These are phyloP conservation scores for Manis crassicaudata DNA, from an alignment of 2,797 vertebrate genomes.

Conservation along the genomic window DNA sequence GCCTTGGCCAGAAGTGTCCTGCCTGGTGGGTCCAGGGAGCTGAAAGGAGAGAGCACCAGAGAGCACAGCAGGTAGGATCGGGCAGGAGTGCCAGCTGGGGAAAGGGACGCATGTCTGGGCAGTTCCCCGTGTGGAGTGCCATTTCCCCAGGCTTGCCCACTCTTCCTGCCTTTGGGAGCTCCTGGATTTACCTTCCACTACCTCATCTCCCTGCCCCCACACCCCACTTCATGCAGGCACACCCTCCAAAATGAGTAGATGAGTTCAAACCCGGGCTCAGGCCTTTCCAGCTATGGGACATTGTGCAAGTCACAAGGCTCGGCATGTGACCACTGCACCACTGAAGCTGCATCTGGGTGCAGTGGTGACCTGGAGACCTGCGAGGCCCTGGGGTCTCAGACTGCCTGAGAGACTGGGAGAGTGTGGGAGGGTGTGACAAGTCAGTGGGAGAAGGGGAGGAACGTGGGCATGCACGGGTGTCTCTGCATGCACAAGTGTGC, in stretches of 20 bases:
- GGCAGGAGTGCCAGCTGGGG: background rate
- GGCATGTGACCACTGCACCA: background rate
- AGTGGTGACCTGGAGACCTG: background rate
- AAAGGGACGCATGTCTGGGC: too few species aligned
- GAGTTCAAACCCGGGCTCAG: background rate
- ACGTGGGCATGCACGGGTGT: too few species aligned
- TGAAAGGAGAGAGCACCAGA: background rate
- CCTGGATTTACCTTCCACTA: background rate
- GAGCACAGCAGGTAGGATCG: background rate
- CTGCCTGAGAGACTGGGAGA: background rate
- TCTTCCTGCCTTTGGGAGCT: background rate
- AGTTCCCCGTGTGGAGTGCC: background rate
- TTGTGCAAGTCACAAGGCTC: background rate
- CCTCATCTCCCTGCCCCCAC: background rate
- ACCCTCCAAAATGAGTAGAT: background rate
- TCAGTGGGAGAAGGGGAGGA: background rate
- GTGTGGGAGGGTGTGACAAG: fast-evolving
- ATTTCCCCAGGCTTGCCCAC: background rate
- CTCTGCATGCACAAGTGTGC: background rate
- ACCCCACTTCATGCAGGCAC: background rate
- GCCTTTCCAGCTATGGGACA: background rate
- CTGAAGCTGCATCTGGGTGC: too few species aligned
- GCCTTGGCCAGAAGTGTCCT: background rate
- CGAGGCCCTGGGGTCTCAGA: background rate
- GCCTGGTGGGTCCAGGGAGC: background rate